Evolutionary conservation across 2,113 vertebrate genomes (phyloP).

Genomic region (Lipophrys pholis): DNA sequence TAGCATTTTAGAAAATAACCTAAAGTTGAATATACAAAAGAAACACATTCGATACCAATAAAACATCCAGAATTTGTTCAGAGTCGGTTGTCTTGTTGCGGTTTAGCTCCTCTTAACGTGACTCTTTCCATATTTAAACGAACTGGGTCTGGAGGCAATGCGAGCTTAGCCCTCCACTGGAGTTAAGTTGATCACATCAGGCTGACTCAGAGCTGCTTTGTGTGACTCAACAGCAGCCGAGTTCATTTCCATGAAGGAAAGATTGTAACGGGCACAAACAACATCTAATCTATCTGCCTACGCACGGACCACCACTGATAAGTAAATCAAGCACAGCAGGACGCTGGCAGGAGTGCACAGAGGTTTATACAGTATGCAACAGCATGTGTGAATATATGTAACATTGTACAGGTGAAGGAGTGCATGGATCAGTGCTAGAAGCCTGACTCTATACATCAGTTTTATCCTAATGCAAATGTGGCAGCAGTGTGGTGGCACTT

Average conservation of each 20-base stretch:
- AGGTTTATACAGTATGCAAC: slow-evolving; percentile 15
- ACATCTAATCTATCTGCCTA: slow-evolving; percentile 25
- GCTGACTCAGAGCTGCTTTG: slow-evolving; percentile 32
- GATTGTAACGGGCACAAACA: slow-evolving; percentile 39
- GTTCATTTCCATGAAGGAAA: slow-evolving; percentile 18
- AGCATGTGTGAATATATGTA: neutral
- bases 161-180: slow-evolving; percentile 11
- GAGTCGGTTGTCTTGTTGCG: too few species aligned
- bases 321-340: slow-evolving; percentile 24
- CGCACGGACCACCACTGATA: slow-evolving; percentile 33
- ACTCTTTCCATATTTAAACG: neutral
- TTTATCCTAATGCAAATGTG: neutral
- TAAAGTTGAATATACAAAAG: too few species aligned
- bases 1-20: too few species aligned
- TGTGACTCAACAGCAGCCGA: slow-evolving; percentile 54
- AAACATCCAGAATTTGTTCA: too few species aligned
- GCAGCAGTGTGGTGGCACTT: neutral
- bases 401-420: neutral
- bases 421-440: neutral
- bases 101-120: neutral
- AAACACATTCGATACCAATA: too few species aligned
- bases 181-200: slow-evolving; percentile 47
- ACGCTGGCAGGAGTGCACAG: slow-evolving; percentile 20
- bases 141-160: neutral
- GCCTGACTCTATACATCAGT: neutral